Evolutionary conservation across 2,888 invertebrate species (phyloP).

Genomic region (Chrysomela aeneicollis): DNA sequence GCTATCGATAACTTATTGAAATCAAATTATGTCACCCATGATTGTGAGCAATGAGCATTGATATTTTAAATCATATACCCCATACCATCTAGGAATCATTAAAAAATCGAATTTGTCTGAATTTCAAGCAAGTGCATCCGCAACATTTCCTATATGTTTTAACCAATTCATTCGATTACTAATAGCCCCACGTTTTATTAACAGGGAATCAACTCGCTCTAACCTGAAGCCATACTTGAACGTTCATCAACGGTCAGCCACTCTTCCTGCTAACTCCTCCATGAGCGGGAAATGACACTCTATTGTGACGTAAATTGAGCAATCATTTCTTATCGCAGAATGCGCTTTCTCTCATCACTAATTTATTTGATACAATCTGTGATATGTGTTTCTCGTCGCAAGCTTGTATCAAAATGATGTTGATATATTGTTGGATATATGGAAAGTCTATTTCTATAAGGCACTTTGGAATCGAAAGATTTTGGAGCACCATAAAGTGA

Average conservation of each 20-base stretch:
- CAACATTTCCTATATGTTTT: background rate
- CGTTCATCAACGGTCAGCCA: slow-evolving; percentile 84
- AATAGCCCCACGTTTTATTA: slow-evolving; percentile 32
- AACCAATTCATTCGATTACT: slow-evolving; percentile 21
- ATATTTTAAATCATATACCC: too few relatives aligned
- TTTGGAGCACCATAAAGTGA: background rate
- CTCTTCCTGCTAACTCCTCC: slow-evolving; percentile 85
- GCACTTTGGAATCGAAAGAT: slow-evolving; percentile 31
- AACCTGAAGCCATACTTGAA: slow-evolving; percentile 77
- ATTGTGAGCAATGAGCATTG: too few relatives aligned
- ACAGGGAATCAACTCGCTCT: slow-evolving; percentile 81
- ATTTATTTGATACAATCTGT: slow-evolving; percentile 41
- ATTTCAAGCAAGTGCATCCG: background rate
- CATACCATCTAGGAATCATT: too few relatives aligned
- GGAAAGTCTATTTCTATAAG: slow-evolving; percentile 42
- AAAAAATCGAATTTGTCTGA: too few relatives aligned
- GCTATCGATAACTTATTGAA: too few relatives aligned
- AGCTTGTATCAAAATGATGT: slow-evolving; percentile 32
- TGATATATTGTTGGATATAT: slow-evolving; percentile 35
- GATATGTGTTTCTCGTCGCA: slow-evolving; percentile 29
- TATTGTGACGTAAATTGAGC: slow-evolving; percentile 16
- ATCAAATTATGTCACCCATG: too few relatives aligned
- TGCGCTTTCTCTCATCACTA: slow-evolving; percentile 41
- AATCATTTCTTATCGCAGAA: slow-evolving; percentile 22
- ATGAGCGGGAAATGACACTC: slow-evolving; percentile 66